These are phyloP conservation scores for Corapipo altera DNA, from an alignment of 2,113 vertebrate species.

Conservation along the genomic window DNA sequence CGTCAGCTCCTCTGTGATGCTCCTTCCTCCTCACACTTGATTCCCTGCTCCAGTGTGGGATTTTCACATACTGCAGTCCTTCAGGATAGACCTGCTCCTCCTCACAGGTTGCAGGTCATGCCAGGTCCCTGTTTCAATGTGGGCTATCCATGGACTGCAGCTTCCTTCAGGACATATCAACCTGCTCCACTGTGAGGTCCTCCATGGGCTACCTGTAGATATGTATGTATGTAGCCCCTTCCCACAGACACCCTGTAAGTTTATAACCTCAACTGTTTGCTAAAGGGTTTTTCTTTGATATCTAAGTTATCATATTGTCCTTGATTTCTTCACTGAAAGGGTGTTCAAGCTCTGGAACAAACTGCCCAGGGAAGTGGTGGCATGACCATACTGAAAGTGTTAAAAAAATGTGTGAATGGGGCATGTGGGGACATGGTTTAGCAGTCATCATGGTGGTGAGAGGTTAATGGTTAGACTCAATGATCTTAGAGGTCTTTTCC, in stretches of 20 bases:
- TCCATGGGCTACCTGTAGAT: neutral
- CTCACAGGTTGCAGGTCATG: neutral
- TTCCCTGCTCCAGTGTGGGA: rapidly evolving
- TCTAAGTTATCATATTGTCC: neutral
- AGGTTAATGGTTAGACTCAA: neutral
- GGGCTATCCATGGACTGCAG: neutral
- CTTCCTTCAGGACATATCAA: neutral
- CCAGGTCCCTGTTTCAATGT: rapidly evolving
- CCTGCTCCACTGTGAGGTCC: neutral
- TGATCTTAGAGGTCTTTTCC: neutral
- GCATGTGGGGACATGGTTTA: neutral
- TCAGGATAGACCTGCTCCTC: rapidly evolving
- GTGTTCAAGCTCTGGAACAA: neutral
- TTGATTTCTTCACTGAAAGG: neutral
- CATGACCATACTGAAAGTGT: neutral
- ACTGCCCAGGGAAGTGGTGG: neutral
- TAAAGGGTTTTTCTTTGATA: neutral
- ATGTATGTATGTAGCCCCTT: neutral
- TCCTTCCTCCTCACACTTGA: neutral
- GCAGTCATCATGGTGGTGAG: neutral
- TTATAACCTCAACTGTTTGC: neutral
- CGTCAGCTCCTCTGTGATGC: neutral
- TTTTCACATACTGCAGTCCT: neutral
- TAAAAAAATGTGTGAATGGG: neutral
- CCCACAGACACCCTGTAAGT: rapidly evolving